Evolutionary conservation across 2,888 invertebrate species (phyloP).

Genomic region (Rotaria socialis): DNA sequence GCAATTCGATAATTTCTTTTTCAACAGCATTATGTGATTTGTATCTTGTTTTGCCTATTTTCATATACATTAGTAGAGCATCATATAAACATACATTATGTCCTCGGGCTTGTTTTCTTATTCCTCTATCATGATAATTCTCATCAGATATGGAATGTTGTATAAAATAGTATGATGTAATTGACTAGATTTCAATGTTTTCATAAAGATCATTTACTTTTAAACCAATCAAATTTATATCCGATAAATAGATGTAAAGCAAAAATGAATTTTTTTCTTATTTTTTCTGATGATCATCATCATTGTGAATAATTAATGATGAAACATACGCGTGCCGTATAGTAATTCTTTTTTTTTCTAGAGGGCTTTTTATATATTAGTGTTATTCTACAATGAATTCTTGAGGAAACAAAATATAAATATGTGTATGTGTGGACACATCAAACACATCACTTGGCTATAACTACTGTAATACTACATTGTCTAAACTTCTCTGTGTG

Average conservation of each 20-base stretch:
- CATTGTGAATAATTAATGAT: not conserved
- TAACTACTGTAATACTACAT: not conserved
- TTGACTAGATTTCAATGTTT: not conserved
- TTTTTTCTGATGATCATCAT: not conserved
- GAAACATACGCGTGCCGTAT: not conserved
- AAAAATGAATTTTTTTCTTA: not conserved
- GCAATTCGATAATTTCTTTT: conserved; percentile 5
- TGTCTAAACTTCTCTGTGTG: not conserved
- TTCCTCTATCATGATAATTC: conserved; percentile 14
- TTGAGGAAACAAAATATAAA: conserved; percentile 33
- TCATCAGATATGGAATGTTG: conserved; percentile 26
- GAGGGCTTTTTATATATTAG: conserved; percentile 7
- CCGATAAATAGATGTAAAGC: not conserved
- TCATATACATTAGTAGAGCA: conserved; percentile 32
- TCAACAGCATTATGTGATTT: conserved; percentile 29
- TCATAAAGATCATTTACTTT: not conserved
- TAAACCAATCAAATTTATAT: conserved; percentile 1
- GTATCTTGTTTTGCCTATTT: conserved; percentile 21
- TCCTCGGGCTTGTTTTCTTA: conserved; percentile 29
- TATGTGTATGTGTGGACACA: not conserved
- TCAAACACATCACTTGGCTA: conserved; percentile 32
- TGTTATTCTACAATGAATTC: conserved; percentile 36
- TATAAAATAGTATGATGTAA: not conserved
- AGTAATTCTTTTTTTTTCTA: not conserved
- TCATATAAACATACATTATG: conserved; percentile 18